Evolutionary conservation across 2,113 vertebrate species (phyloP).

Genomic region (Ibidorhyncha struthersii): DNA sequence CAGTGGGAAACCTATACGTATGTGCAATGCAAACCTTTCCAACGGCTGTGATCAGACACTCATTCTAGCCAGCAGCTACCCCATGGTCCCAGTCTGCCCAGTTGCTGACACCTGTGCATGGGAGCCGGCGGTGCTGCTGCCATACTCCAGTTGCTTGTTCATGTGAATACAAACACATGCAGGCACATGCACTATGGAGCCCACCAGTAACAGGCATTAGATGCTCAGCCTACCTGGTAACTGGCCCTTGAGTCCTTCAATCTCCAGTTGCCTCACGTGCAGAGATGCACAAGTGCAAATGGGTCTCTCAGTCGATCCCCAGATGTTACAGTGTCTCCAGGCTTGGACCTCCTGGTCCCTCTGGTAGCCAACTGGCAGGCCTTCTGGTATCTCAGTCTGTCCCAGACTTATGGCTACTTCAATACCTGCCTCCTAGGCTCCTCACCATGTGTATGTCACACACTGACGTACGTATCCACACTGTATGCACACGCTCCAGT

Average conservation of each 20-base stretch:
- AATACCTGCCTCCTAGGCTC: not conserved
- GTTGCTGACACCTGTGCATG: not conserved
- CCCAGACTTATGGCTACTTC: not conserved
- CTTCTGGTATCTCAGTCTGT: not conserved
- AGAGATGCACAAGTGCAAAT: not conserved
- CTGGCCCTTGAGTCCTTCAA: not conserved
- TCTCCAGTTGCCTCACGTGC: not conserved
- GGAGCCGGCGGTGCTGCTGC: not conserved
- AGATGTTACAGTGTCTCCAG: not conserved
- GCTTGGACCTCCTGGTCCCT: not conserved
- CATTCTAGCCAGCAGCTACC: not conserved
- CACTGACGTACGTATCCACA: not conserved
- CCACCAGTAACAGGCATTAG: not conserved
- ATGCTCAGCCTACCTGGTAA: not conserved
- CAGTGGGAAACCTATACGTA: rapidly evolving
- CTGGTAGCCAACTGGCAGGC: not conserved
- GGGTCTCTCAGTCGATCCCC: not conserved
- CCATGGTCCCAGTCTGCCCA: not conserved
- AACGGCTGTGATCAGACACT: not conserved
- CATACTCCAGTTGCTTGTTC: not conserved
- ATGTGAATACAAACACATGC: not conserved
- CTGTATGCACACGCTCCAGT: rapidly evolving
- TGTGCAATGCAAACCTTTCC: not conserved
- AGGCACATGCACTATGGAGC: not conserved
- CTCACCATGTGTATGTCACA: not conserved